Percentiles rank a stretch among this genome's conserved stretches.
phyloP scores from a whole-genome alignment of 2,113 vertebrate species.

The Chloebia gouldiae region DNA sequence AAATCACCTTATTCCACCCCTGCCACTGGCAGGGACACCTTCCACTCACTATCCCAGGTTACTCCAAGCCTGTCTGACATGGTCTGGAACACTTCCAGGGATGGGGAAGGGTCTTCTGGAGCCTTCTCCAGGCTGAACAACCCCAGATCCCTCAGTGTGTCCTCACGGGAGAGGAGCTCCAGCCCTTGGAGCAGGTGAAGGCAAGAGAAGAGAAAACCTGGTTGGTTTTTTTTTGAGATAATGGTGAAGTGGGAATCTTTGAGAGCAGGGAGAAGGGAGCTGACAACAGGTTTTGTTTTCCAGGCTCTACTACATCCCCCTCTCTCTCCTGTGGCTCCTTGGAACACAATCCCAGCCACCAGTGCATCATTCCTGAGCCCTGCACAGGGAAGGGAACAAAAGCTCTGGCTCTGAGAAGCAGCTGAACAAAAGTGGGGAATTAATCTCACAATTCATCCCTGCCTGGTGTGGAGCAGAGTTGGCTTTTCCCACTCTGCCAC shows the following conservation, averaged over 20 bases:
- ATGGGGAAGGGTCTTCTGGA: not conserved
- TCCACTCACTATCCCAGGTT: fast-evolving
- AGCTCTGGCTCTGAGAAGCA: not conserved
- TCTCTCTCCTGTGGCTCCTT: not conserved
- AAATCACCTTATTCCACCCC: not conserved
- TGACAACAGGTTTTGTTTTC: not conserved
- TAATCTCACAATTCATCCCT: fast-evolving
- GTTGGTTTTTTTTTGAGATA: not conserved
- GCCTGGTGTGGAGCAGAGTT: not conserved
- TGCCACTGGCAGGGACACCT: not conserved
- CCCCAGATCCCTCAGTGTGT: not conserved
- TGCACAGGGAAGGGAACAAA: not conserved
- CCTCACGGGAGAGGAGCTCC: not conserved
- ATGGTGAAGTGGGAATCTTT: not conserved
- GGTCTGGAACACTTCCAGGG: not conserved
- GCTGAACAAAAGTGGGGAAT: not conserved
- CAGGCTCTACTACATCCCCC: not conserved
- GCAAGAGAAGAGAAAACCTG: not conserved
- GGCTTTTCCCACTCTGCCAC: not conserved
- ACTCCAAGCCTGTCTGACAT: not conserved
- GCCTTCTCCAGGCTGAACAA: not conserved
- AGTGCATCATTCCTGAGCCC: not conserved
- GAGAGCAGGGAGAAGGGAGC: not conserved
- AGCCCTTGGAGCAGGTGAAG: not conserved
- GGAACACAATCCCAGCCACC: not conserved